Base-by-base conservation (phyloP, 2,797 vertebrate species). In the Muscicapa comitata region DNA sequence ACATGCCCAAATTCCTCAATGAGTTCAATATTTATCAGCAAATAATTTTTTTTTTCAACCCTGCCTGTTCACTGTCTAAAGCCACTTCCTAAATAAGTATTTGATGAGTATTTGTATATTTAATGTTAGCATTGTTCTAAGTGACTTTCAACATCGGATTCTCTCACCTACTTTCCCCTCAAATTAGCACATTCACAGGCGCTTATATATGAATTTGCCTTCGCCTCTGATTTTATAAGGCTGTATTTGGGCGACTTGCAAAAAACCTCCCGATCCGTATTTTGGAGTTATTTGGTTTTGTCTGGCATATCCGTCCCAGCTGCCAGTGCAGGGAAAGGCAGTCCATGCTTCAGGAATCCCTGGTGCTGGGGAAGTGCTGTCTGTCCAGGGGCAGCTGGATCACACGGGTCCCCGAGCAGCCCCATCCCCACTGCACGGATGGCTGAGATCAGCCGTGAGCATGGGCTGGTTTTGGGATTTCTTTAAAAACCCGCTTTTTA, bases 101-200 rank as follows among this genome's bases (percentile, higher is more conserved):
- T 95, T 93, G 58, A 86, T 84, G 62, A 88, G 47, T 71, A 86
- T 93, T 93, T 96, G 75, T 95, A 26, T 86, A 77, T 90, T 79
- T 86, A 80, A 54, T 79, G 57, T 91, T 90, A 89, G 86, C 68
- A 58, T 92, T 93, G 58, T 74, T 93, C 58, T 85, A 85, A 88
- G 76, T 83, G 78, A 90, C 79, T 90, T 86, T 66, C 92, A 80
- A 33, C 59, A 48, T 91, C 38, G 55, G 18, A 37, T 88, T 90
- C 38, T 85, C 38, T 81, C 54, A 57, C 40, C 23, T 38, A 2
- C 72, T 93, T 91, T 82, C 8, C 0, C 31, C 73, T 93, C 54
- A 53, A 86, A 80, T 90, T 37, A 68, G 17, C 50, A 50, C 16
- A 17, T 77, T 92, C 50, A 31, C 84, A 42, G 26, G 29, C 57